Conservation (phyloP, 2,888 invertebrate species). For the Agonopterix subpropinquella region DNA sequence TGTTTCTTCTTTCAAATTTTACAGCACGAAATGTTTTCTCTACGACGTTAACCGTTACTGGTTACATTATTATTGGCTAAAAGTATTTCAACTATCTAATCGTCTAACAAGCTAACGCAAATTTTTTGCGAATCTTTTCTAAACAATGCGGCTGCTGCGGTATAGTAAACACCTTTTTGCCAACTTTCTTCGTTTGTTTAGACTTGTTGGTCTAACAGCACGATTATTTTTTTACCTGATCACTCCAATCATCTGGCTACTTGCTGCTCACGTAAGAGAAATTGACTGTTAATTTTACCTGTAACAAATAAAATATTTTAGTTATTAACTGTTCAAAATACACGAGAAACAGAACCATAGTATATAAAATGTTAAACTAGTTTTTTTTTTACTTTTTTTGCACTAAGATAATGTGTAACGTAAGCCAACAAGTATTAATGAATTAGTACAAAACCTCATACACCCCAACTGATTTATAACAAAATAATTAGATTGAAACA, state of each 20-base stretch:
- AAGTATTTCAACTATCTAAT: conserved; percentile 3
- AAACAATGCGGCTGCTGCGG: conserved; percentile 40
- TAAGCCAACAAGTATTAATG: too few relatives aligned
- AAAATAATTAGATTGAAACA: too few relatives aligned
- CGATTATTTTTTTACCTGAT: conserved; percentile 24
- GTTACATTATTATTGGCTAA: conserved; percentile 1
- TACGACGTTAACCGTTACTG: background rate
- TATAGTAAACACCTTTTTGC: conserved; percentile 40
- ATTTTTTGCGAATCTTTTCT: conserved; percentile 24
- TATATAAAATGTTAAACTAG: too few relatives aligned
- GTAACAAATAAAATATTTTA: conserved; percentile 2
- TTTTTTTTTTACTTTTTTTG: too few relatives aligned
- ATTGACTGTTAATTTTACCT: conserved; percentile 8
- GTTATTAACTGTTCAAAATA: too few relatives aligned
- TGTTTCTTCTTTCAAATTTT: background rate
- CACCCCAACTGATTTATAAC: too few relatives aligned
- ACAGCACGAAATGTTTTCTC: background rate
- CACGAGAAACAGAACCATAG: too few relatives aligned
- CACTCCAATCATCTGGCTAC: background rate
- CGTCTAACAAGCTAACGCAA: conserved; percentile 10
- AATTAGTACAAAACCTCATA: too few relatives aligned
- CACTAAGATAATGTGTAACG: too few relatives aligned
- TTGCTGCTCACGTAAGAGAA: conserved; percentile 9
- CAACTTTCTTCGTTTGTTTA: conserved; percentile 39
- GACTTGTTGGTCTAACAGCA: conserved; percentile 21